Percentiles rank a stretch among this genome's conserved stretches.
These are phyloP conservation scores for Gobiocypris rarus DNA, from an alignment of 2,113 vertebrate species.

Conservation along the genomic window DNA sequence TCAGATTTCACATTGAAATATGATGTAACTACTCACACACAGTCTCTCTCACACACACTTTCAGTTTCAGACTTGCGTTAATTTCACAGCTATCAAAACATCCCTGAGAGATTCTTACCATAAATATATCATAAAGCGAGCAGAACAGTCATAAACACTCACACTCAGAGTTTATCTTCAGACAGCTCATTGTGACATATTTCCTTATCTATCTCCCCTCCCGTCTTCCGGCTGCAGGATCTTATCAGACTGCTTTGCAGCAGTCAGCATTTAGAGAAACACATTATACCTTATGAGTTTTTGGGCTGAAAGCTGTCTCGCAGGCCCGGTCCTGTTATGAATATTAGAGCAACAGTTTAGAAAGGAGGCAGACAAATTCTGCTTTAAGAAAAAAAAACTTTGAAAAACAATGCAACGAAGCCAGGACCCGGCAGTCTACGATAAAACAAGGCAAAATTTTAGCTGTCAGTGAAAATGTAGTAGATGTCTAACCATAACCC, in stretches of 20 bases:
- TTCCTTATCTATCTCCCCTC: conserved; percentile 25
- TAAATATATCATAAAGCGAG: conserved; percentile 24
- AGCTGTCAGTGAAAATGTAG: no score
- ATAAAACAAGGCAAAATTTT: no score
- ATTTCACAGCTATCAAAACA: conserved; percentile 28
- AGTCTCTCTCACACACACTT: background rate
- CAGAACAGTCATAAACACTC: conserved; percentile 8
- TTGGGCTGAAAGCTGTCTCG: background rate
- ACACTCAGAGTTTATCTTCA: conserved; percentile 23
- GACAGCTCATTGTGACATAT: conserved; percentile 33
- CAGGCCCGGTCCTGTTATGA: conserved; percentile 4
- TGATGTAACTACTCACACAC: background rate
- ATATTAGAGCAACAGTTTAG: background rate
- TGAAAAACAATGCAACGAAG: background rate
- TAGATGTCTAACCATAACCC: no score
- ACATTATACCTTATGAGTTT: background rate
- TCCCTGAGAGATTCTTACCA: background rate
- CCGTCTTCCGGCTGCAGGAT: conserved; percentile 16
- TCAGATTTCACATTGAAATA: background rate
- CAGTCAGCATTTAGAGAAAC: conserved; percentile 20
- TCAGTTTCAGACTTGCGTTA: background rate
- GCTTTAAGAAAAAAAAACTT: background rate
- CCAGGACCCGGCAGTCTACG: background rate
- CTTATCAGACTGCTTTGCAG: conserved; percentile 36
- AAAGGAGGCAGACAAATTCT: background rate